Evolutionary conservation across 2,888 invertebrate genomes (phyloP).

Genomic region (Kuschelorhynchus macadamiae): DNA sequence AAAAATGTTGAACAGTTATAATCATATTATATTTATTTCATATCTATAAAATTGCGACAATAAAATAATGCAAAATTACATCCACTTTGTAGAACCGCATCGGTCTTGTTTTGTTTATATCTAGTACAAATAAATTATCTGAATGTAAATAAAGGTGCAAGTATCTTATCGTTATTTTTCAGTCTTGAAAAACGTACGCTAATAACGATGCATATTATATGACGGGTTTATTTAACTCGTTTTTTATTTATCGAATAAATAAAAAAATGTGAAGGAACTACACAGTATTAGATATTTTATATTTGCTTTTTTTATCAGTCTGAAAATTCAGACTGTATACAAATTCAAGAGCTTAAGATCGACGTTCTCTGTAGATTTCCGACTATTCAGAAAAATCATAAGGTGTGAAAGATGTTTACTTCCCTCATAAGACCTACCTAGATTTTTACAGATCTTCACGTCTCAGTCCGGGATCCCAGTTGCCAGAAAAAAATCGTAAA

Average conservation of each 20-base stretch:
- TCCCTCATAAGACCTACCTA: too few species aligned
- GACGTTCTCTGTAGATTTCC: not conserved
- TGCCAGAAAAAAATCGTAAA: too few species aligned
- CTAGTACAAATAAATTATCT: slow-evolving; percentile 28
- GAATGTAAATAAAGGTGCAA: slow-evolving; percentile 30
- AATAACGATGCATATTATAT: slow-evolving; percentile 6
- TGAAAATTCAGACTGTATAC: slow-evolving; percentile 29
- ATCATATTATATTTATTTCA: too few species aligned
- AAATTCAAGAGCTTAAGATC: not conserved
- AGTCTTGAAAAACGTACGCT: slow-evolving; percentile 25
- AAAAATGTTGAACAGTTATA: too few species aligned
- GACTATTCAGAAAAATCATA: too few species aligned
- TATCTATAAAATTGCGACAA: too few species aligned
- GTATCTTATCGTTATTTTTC: slow-evolving; percentile 30
- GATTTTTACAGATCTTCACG: too few species aligned
- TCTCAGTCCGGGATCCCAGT: too few species aligned
- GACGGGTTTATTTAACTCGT: slow-evolving; percentile 27
- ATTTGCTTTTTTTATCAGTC: slow-evolving; percentile 40
- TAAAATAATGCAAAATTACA: slow-evolving; percentile 10
- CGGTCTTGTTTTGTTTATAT: slow-evolving; percentile 19
- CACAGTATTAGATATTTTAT: slow-evolving; percentile 23
- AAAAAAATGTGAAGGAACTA: slow-evolving; percentile 42
- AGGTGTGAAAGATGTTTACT: too few species aligned
- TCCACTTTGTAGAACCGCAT: slow-evolving; percentile 7
- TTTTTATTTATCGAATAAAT: slow-evolving; percentile 39